Evolutionary conservation across 2,888 invertebrate genomes (phyloP), one percentile per base, ranked within the genome.

Genomic region (Eupithecia subumbrata): DNA sequence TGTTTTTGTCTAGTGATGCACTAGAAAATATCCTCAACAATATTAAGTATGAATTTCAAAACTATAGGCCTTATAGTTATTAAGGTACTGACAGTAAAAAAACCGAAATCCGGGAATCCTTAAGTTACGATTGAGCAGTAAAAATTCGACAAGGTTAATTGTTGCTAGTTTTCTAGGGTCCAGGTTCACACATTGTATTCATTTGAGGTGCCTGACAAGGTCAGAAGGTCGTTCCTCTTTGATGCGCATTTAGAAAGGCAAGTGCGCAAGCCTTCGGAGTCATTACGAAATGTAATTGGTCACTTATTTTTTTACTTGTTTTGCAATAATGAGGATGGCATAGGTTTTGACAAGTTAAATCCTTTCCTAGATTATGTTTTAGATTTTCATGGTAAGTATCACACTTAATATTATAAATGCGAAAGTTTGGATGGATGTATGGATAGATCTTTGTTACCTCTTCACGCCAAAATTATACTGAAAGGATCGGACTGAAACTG

Each of bases 241-340:
- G 63, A 48, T 63, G 67, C 45, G 63, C 64, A 64, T 75, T 80
- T 82, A 79, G 80, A 82, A 81, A 80, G 81, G 77, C 76, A 40
- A 78, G 78, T 16, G 78, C 78, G 77, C 76, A 71, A 78, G 76
- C 76, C 75, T 80, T 80, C 76, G 9, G 9, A 73, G 25, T 30
- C 40, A 71, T 77, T 69, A 14, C 68, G 77, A 72, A 76, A 74
- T 74, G 73, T 70, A 74, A 72, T 48, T 74, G 70, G 37, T 72
- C 74, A 74, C 37, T 70, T 72, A 72, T 52, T 71, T 64, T 71
- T 69, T 64, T 60, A 30, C 60, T 37, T 56, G 71, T 73, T 73
- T 69, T 64, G 73, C 37, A 75, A 77, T 60, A 43, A 45, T 40
- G 40, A 67, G 66, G 66, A 22, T 40, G 66, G 66, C n/a, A 67